Evolutionary conservation across 2,113 vertebrate species (phyloP).

Genomic region (Bujurquina vittata): DNA sequence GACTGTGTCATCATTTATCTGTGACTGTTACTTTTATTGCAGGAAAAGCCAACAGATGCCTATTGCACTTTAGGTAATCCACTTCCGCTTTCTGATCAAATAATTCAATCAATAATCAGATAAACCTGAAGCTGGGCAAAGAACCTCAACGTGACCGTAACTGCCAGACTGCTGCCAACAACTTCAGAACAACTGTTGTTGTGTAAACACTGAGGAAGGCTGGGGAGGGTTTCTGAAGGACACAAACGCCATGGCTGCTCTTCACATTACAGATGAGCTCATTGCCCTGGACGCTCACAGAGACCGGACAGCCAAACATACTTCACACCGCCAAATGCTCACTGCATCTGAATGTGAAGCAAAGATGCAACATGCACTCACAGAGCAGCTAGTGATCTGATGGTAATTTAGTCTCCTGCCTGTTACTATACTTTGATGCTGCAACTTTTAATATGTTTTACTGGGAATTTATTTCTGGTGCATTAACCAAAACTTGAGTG

Average conservation of each 20-base stretch:
- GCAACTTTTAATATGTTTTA: neutral
- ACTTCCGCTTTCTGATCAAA: neutral
- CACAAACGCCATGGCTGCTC: conserved; percentile 60
- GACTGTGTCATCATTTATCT: neutral
- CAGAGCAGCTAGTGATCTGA: neutral
- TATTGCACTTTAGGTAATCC: neutral
- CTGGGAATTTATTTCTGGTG: neutral
- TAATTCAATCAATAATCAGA: neutral
- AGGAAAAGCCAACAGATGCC: neutral
- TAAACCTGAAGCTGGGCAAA: neutral
- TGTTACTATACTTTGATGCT: neutral
- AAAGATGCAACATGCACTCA: neutral
- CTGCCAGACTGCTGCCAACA: conserved; percentile 10
- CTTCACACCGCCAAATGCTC: neutral
- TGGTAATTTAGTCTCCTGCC: neutral
- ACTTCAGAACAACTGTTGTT: conserved; percentile 40
- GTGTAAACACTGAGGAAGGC: conserved; percentile 1
- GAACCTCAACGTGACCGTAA: conserved; percentile 41
- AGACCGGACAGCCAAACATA: conserved; percentile 28
- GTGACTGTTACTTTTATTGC: neutral
- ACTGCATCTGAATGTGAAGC: neutral
- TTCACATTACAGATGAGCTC: conserved; percentile 67
- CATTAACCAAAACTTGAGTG: neutral
- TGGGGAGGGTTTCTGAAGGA: conserved; percentile 42
- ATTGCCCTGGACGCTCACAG: conserved; percentile 15